Conservation (phyloP, 35 echinoderm and acorn worm genomes). For the Apostichopus japonicus region DNA sequence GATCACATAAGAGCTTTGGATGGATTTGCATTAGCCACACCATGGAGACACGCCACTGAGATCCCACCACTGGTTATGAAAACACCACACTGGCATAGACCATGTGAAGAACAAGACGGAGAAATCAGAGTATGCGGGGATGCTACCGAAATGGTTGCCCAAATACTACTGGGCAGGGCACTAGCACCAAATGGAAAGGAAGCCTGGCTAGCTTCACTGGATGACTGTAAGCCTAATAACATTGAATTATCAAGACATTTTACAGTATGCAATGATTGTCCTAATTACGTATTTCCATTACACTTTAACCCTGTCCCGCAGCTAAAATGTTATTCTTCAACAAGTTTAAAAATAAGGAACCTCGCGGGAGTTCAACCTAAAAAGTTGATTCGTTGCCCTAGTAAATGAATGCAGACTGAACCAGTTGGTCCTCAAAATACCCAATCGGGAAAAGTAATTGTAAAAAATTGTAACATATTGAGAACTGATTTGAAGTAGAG, state of each 20-base stretch:
- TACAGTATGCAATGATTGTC: conserved; percentile 20
- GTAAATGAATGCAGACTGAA: conserved; percentile 18
- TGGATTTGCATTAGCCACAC: not conserved
- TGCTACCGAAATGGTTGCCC: conserved; percentile 31
- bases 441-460: conserved; percentile 5
- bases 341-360: not conserved
- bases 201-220: not conserved
- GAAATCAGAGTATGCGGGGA: conserved; percentile 15
- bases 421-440: not conserved
- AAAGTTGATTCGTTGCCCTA: not conserved
- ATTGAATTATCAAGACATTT: not conserved
- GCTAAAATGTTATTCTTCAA: not conserved
- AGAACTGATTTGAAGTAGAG: too few species aligned
- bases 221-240: not conserved
- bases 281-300: not conserved
- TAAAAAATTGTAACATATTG: too few species aligned
- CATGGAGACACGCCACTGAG: conserved; percentile 1
- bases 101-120: conserved; percentile 9
- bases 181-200: conserved; percentile 12
- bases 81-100: conserved; percentile 14
- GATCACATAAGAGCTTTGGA: not conserved
- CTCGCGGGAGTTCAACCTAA: not conserved
- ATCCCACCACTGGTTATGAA: not conserved
- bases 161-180: conserved; percentile 27
- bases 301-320: conserved; percentile 11